Conservation (phyloP, 2,113 vertebrate genomes). For the Eulacestoma nigropectus region DNA sequence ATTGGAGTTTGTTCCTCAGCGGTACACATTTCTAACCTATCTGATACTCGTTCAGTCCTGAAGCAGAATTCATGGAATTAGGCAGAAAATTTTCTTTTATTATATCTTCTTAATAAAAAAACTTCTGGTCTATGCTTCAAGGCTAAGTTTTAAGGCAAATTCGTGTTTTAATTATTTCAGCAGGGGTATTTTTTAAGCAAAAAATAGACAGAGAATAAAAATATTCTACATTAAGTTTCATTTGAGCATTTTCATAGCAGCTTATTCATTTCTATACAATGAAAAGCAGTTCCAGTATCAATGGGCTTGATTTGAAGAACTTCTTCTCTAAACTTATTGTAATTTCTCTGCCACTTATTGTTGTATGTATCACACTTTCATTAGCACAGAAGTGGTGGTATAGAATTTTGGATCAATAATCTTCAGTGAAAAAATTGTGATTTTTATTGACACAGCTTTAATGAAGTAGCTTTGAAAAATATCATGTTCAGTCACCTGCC, state of each 20-base stretch:
- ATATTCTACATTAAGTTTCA: background rate
- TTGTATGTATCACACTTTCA: background rate
- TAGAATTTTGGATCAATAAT: background rate
- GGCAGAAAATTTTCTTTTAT: background rate
- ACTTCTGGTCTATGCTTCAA: background rate
- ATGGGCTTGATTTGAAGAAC: background rate
- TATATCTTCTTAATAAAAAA: background rate
- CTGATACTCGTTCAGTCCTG: background rate
- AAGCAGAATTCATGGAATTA: background rate
- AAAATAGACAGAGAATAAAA: background rate
- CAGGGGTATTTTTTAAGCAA: background rate
- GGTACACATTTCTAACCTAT: background rate
- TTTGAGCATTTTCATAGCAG: background rate
- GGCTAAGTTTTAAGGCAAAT: background rate
- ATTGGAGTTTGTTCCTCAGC: background rate
- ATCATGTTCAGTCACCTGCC: background rate
- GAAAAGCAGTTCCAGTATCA: background rate
- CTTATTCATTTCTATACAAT: background rate
- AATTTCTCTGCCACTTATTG: background rate
- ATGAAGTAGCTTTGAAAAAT: background rate
- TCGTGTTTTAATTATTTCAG: background rate
- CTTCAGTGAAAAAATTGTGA: background rate
- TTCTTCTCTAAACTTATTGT: background rate
- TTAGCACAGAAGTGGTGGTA: background rate
- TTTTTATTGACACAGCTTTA: background rate